These are phyloP conservation scores for Notarius lentiginosus DNA, from an alignment of 2,113 vertebrate species.

Conservation along the genomic window DNA sequence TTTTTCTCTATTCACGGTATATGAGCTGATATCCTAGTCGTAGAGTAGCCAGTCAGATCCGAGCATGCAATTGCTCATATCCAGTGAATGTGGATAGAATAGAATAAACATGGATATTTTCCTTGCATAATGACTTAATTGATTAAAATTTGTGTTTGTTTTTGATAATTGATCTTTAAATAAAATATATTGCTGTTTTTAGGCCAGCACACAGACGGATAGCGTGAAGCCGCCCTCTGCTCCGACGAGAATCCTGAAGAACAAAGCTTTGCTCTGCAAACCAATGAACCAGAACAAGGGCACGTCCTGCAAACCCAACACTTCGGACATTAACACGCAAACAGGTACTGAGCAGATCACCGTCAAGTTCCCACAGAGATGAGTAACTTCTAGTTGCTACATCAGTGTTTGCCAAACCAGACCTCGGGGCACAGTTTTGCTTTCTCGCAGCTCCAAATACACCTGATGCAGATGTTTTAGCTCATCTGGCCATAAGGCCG, in stretches of 20 bases:
- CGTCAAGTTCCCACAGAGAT: background rate
- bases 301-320: slow-evolving; percentile 89
- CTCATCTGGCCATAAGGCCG: too few relatives aligned
- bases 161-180: background rate
- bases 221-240: slow-evolving; percentile 71
- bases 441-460: background rate
- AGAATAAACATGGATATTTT: too few relatives aligned
- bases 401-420: background rate
- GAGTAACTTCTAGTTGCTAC: background rate
- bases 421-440: background rate
- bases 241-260: slow-evolving; percentile 85
- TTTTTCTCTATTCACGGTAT: too few relatives aligned
- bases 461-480: background rate
- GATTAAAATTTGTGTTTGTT: background rate
- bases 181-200: background rate
- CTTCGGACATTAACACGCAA: slow-evolving; percentile 82
- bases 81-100: too few relatives aligned
- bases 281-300: slow-evolving; percentile 95
- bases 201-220: slow-evolving; percentile 87
- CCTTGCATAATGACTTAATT: background rate
- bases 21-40: too few relatives aligned
- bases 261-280: slow-evolving; percentile 92
- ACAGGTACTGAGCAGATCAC: slow-evolving; percentile 75
- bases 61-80: too few relatives aligned
- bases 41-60: too few relatives aligned